Percentiles rank a stretch among this genome's conserved stretches.
Conservation (phyloP, 2,888 invertebrate genomes). For the Lucinisca nassula region DNA sequence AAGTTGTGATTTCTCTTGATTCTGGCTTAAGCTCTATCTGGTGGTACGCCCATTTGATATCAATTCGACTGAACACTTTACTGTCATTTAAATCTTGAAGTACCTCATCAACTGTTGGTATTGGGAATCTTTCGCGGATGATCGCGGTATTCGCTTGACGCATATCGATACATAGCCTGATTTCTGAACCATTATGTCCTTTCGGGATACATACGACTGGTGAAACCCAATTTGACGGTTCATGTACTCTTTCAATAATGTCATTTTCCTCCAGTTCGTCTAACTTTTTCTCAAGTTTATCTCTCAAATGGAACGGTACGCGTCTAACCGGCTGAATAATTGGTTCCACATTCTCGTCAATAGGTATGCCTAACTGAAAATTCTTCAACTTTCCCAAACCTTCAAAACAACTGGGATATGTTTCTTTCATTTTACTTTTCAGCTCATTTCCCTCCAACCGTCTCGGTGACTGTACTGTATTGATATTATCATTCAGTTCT, state of each 20-base stretch:
- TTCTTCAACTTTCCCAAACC: conserved; percentile 49
- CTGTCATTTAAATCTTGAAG: conserved; percentile 52
- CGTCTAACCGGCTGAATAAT: conserved; percentile 25
- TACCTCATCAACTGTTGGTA: conserved; percentile 58
- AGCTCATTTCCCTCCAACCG: no score
- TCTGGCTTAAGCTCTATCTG: conserved; percentile 70
- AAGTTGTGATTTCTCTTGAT: conserved; percentile 75
- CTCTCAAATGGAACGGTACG: conserved; percentile 23
- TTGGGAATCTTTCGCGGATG: conserved; percentile 43
- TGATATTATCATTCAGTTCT: background rate
- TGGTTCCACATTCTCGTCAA: conserved; percentile 15
- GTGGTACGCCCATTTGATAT: conserved; percentile 74
- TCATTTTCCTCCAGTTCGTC: conserved; percentile 40
- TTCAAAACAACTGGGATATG: conserved; percentile 25
- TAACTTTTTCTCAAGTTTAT: conserved; percentile 44
- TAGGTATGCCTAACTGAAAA: conserved; percentile 24
- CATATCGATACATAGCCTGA: conserved; percentile 67
- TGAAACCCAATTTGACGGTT: conserved; percentile 46
- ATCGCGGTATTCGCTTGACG: conserved; percentile 56
- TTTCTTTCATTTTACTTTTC: no score
- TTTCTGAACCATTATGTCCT: conserved; percentile 19
- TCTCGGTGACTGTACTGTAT: background rate
- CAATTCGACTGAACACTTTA: conserved; percentile 72
- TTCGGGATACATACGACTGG: conserved; percentile 63
- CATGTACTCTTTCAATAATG: conserved; percentile 61